These are phyloP conservation scores for Cynaeus angustus DNA, from an alignment of 2,888 invertebrate species.

Conservation along the genomic window DNA sequence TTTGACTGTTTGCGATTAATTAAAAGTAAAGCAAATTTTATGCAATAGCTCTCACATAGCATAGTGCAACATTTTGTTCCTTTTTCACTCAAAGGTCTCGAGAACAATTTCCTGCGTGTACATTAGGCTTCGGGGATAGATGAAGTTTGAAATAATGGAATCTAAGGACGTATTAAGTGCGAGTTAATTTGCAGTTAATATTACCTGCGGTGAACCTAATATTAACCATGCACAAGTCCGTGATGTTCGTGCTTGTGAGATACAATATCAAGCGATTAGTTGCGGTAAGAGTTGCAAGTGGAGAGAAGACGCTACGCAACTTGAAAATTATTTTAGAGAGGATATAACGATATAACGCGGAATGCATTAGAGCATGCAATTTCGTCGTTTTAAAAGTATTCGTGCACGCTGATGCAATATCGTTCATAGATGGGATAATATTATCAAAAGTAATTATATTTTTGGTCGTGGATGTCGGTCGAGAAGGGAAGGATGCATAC, in stretches of 20 bases:
- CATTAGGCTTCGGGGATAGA: conserved; percentile 1
- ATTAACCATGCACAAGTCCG: conserved; percentile 41
- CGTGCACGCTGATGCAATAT: no score
- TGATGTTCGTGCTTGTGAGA: conserved; percentile 36
- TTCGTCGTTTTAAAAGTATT: background rate
- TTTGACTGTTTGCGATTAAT: no score
- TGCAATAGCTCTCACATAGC: no score
- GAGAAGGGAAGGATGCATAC: no score
- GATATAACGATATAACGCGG: conserved; percentile 22
- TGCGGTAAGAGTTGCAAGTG: conserved; percentile 56
- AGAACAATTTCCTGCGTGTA: background rate
- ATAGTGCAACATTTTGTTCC: no score
- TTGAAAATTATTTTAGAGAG: conserved; percentile 48
- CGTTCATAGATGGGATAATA: no score
- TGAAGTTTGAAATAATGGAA: conserved; percentile 35
- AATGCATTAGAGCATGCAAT: background rate
- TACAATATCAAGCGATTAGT: conserved; percentile 52
- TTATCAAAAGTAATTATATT: no score
- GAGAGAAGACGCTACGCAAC: conserved; percentile 54
- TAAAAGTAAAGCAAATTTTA: no score
- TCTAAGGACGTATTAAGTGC: conserved; percentile 25
- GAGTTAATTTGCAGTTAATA: conserved; percentile 35
- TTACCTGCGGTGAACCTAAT: conserved; percentile 40
- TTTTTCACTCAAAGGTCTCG: background rate
- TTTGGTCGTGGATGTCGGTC: no score